phyloP scores from a whole-genome alignment of 2,113 vertebrate genomes.

The Colistium nudipinnis region DNA sequence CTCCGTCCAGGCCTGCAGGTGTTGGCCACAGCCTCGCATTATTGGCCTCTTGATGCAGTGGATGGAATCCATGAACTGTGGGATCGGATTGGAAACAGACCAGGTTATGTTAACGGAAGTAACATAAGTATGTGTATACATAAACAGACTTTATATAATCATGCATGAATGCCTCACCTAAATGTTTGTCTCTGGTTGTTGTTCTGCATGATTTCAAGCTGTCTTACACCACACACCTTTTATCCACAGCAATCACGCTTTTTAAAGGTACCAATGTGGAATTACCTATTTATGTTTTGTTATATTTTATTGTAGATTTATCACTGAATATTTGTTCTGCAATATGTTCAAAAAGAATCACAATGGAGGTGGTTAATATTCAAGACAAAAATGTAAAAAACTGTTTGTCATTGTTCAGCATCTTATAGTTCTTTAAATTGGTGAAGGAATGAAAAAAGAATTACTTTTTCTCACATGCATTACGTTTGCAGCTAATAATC shows the following conservation, averaged over 20 bases:
- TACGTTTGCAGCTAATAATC: background rate
- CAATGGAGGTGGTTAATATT: background rate
- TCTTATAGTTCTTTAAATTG: background rate
- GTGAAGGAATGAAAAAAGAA: background rate
- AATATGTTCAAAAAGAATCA: background rate
- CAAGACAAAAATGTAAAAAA: background rate
- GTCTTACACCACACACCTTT: constrained; percentile 49
- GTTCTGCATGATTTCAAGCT: constrained; percentile 59
- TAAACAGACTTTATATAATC: constrained; percentile 5
- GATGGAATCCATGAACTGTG: constrained; percentile 90
- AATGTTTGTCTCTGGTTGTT: constrained; percentile 36
- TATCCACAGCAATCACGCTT: constrained; percentile 43
- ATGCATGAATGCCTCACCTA: constrained; percentile 7
- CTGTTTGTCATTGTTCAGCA: too few relatives aligned
- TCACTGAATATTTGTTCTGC: background rate
- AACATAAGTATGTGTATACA: constrained; percentile 77
- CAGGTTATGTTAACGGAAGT: constrained; percentile 79
- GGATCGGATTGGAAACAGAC: constrained; percentile 87
- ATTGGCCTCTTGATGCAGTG: constrained; percentile 92
- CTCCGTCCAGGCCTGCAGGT: constrained; percentile 87
- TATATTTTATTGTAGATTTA: background rate
- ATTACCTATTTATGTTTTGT: constrained; percentile 3
- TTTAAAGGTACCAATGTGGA: constrained; percentile 55
- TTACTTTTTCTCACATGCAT: background rate
- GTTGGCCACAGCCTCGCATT: constrained; percentile 91